Conservation (phyloP, 1,140 invertebrate genomes). For the Phymorhynchus buccinoides region DNA sequence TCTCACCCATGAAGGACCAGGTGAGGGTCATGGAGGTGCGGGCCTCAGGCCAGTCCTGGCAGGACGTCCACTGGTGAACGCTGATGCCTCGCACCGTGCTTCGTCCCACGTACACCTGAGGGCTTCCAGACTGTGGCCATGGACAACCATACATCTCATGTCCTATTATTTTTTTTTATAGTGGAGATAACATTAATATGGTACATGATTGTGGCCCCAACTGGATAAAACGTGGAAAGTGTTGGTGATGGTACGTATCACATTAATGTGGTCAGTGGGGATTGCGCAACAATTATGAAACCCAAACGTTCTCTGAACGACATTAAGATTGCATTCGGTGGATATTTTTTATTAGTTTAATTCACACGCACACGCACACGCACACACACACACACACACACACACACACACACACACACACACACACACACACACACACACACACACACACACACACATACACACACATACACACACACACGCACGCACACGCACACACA, state of each 20-base stretch:
- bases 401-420: neutral
- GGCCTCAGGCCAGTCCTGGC: constrained; percentile 21
- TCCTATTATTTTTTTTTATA: too few species aligned
- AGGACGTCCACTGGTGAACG: constrained; percentile 34
- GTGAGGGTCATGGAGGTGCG: constrained; percentile 25
- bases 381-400: neutral
- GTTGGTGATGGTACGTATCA: too few species aligned
- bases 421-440: neutral
- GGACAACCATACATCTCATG: neutral
- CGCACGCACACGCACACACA: neutral
- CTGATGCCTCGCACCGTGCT: constrained; percentile 18
- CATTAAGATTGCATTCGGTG: neutral
- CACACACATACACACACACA: neutral
- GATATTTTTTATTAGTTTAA: neutral
- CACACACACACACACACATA: neutral
- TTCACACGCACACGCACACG: neutral
- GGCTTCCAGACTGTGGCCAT: neutral
- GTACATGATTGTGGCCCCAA: too few species aligned
- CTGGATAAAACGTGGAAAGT: too few species aligned
- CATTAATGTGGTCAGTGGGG: neutral
- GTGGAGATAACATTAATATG: too few species aligned
- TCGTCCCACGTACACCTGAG: constrained; percentile 29
- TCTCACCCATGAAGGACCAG: constrained; percentile 33
- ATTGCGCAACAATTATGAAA: neutral
- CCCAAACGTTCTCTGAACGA: neutral